Percentiles rank a stretch among this genome's conserved stretches.
phyloP scores from a whole-genome alignment of 53 echinoderm and acorn worm genomes.

The Hippasteria phrygiana region DNA sequence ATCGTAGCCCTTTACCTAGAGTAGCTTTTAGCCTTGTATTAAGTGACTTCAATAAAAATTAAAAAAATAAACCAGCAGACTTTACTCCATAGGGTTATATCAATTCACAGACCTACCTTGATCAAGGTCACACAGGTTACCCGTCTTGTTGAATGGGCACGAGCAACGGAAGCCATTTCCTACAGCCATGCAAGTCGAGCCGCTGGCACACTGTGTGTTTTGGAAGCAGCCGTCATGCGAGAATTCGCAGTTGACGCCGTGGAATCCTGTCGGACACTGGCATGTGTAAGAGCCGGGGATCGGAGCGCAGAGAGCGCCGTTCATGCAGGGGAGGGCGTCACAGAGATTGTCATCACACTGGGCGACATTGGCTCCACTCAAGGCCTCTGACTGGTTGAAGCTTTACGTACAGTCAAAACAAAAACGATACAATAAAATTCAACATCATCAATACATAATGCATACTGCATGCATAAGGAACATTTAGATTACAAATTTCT shows the following conservation, averaged over 20 bases:
- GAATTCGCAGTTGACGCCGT: constrained; percentile 75
- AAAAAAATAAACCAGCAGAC: not conserved
- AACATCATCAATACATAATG: too few relatives aligned
- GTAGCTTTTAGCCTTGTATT: too few relatives aligned
- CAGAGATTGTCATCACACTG: constrained; percentile 84
- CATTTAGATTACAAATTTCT: too few relatives aligned
- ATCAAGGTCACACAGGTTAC: constrained; percentile 64
- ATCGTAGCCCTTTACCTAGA: too few relatives aligned
- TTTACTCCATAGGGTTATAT: not conserved
- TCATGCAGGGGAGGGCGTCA: constrained; percentile 77
- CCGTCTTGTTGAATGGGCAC: constrained; percentile 79
- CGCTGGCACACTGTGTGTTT: constrained; percentile 68
- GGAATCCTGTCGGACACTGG: constrained; percentile 73
- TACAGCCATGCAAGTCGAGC: constrained; percentile 74
- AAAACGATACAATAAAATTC: not conserved
- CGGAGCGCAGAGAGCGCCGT: constrained; percentile 74
- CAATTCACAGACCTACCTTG: constrained; percentile 68
- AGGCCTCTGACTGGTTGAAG: constrained; percentile 73
- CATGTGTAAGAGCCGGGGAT: constrained; percentile 79
- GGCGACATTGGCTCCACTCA: constrained; percentile 72
- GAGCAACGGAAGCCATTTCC: constrained; percentile 69
- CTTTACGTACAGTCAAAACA: constrained; percentile 34
- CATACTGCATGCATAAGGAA: too few relatives aligned
- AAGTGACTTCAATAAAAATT: too few relatives aligned
- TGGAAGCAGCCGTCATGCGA: constrained; percentile 66